These are phyloP conservation scores for Theodoxus fluviatilis DNA, from an alignment of 2,888 invertebrate species.

Conservation along the genomic window DNA sequence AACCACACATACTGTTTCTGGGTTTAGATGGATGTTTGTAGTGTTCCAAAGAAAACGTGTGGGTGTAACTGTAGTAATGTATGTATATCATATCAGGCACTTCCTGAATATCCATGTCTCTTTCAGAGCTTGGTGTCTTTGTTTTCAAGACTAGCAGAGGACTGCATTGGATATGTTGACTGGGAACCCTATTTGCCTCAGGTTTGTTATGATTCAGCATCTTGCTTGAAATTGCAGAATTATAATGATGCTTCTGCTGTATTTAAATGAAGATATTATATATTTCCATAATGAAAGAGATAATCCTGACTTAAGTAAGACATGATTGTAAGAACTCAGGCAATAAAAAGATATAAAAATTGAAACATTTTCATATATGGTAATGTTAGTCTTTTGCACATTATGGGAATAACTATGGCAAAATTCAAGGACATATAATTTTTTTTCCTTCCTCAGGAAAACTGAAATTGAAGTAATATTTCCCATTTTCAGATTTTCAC, in stretches of 20 bases:
- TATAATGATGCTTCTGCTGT: too few species aligned
- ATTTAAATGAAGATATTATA: too few species aligned
- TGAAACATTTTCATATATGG: background rate
- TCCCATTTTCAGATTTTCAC: constrained; percentile 66
- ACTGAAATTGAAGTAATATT: too few species aligned
- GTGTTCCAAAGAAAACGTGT: too few species aligned
- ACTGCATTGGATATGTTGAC: constrained; percentile 83
- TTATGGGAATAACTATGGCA: background rate
- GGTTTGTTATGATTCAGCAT: constrained; percentile 47
- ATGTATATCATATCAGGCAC: background rate
- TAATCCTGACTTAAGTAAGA: too few species aligned
- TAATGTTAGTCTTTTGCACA: background rate
- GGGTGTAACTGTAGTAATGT: too few species aligned
- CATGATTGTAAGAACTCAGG: background rate
- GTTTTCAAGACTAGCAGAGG: constrained; percentile 76
- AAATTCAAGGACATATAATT: background rate
- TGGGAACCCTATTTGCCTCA: constrained; percentile 85
- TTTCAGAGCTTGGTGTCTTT: constrained; percentile 74
- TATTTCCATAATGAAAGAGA: too few species aligned
- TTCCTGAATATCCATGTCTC: constrained; percentile 41
- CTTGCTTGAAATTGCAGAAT: too few species aligned
- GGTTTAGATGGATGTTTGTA: too few species aligned
- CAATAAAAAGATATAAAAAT: too few species aligned
- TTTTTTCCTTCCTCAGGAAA: constrained; percentile 15
- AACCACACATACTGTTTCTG: too few species aligned